phyloP scores from a whole-genome alignment of 2,797 vertebrate species.

The Mormyrops attenuatus region DNA sequence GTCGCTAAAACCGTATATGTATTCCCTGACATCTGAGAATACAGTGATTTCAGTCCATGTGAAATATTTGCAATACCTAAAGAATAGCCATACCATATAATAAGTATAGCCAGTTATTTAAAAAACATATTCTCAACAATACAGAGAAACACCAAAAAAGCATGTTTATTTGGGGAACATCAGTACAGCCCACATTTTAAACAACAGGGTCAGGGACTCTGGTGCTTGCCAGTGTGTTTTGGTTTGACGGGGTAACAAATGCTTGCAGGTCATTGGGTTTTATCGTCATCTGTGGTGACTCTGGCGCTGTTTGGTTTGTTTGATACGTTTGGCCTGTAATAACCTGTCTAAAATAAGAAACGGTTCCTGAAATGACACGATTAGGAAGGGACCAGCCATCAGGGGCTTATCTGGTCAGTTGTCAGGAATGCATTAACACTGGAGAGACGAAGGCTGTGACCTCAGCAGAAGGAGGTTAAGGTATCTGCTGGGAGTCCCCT shows the following conservation, averaged over 20 bases:
- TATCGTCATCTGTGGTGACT: neutral
- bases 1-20: neutral
- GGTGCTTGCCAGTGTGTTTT: neutral
- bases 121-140: neutral
- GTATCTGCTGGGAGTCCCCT: constrained; percentile 26
- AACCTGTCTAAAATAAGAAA: neutral
- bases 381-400: neutral
- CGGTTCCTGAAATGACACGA: neutral
- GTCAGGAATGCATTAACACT: constrained; percentile 6
- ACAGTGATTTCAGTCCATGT: neutral
- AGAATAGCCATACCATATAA: neutral
- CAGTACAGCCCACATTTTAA: neutral
- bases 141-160: neutral
- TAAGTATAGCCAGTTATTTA: neutral
- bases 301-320: neutral
- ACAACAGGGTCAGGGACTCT: neutral
- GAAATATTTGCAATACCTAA: neutral
- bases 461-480: neutral
- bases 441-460: neutral
- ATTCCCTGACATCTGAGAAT: neutral
- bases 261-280: neutral
- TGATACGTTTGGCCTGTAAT: neutral
- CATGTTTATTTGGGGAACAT: constrained; percentile 2
- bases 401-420: neutral
- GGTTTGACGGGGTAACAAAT: neutral